Percentiles rank a stretch among this genome's conserved stretches.
phyloP scores from a whole-genome alignment of 1,140 invertebrate genomes.

The Drosophila kikkawai region DNA sequence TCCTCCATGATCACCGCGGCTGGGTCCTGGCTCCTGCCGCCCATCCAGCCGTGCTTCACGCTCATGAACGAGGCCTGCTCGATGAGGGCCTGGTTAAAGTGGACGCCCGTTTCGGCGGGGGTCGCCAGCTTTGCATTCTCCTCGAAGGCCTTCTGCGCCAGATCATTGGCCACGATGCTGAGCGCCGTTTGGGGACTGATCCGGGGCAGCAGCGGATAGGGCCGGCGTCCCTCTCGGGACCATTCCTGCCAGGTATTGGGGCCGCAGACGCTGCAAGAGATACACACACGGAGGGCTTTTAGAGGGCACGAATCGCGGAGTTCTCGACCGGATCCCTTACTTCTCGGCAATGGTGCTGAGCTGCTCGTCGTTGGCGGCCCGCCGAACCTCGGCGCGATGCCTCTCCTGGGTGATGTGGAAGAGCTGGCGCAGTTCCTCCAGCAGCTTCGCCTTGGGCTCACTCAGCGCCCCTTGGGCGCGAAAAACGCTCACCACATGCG shows the following conservation, averaged over 20 bases:
- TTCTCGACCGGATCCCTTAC: slow-evolving; percentile 86
- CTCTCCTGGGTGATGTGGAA: slow-evolving; percentile 95
- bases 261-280: slow-evolving; percentile 89
- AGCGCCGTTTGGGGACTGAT: slow-evolving; percentile 93
- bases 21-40: slow-evolving; percentile 36
- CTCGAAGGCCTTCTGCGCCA: slow-evolving; percentile 86
- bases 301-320: background rate
- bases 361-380: slow-evolving; percentile 96
- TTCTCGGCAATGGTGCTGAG: slow-evolving; percentile 94
- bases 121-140: slow-evolving; percentile 85
- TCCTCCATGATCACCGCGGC: slow-evolving; percentile 69
- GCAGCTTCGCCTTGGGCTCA: slow-evolving; percentile 92
- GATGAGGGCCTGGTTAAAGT: slow-evolving; percentile 51
- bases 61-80: slow-evolving; percentile 53
- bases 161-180: slow-evolving; percentile 92
- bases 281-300: slow-evolving; percentile 47
- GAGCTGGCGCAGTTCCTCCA: slow-evolving; percentile 92
- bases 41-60: slow-evolving; percentile 46
- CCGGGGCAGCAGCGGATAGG: slow-evolving; percentile 92
- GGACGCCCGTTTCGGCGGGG: slow-evolving; percentile 77
- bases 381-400: slow-evolving; percentile 94
- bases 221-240: slow-evolving; percentile 93
- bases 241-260: slow-evolving; percentile 93
- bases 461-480: slow-evolving; percentile 95
- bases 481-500: slow-evolving; percentile 94